Evolutionary conservation across 2,888 invertebrate species (phyloP), one percentile per base, ranked within the genome.

Genomic region (Nomada ferruginata): DNA sequence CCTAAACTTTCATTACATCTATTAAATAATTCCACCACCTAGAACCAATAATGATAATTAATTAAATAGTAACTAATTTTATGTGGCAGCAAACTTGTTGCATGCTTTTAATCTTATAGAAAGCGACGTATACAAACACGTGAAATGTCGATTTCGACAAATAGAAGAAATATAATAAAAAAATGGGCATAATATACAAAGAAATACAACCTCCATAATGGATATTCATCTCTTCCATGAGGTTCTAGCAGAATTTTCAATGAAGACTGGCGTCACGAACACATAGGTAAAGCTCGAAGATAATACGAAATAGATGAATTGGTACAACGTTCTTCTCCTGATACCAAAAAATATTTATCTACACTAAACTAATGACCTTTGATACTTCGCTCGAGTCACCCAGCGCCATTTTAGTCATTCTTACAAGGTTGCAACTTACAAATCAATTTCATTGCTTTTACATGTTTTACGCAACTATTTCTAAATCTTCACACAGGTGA

Each of bases 11-110:
- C 90, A 60, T 93, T 92, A 78, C 91, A 83, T 77, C 89, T 91
- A 88, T 91, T 91, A 86, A 93, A 90, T 76, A 93, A 82, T 83
- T 93, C 93, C 78, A 93, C 89, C 73, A 93, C 91, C 94, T 94
- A 86, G 11, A 85, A 60, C 18, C 4, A 79, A 69, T 26, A 57
- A 52, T 11, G 26, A 2, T 42, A 44, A 69, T 57, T 70, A 52
- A 2, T 59, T 15, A 3, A 50, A 20, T 10, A 18, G 44, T 13
- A 65, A 63, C 13, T 3, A 5, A 36, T n/a, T 66, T 59, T 42
- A 20, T 47, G 50, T 13, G 15, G 36, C 7, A 15, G 5, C 50
- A 29, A 36, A 26, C 23, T 11, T 10, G 7, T 29, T 20, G 53
- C 18, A 52, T 29, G 29, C 2, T n/a, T 15, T 2, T 23, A 20